Base-by-base conservation (phyloP, 2,113 vertebrate species). In the Bufo bufo region DNA sequence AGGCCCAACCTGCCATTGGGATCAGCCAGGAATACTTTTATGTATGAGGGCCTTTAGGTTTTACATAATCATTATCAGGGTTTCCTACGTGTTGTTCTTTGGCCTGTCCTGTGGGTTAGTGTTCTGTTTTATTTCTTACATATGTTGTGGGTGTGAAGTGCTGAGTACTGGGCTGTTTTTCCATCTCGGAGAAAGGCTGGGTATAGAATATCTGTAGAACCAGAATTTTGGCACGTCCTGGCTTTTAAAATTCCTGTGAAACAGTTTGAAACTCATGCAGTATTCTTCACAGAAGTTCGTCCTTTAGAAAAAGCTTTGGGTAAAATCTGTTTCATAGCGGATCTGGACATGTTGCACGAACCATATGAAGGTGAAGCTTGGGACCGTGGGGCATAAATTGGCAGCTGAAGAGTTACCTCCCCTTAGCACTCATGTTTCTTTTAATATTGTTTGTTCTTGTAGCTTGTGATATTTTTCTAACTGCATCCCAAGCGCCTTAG, bases 391-490 rank as follows among this genome's bases (percentile, higher is more conserved):
- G 4, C 43, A 75, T 19, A n/a, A 4, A 52, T 77, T 19, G 75
- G 47, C 10, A 13, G 4, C 19, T 56, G 20, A 23, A 79, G 50
- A 79, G 77, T 79, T 79, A 56, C 56, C 23, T 20, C 4, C 77
- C 23, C n/a, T 56, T n/a, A 56, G 19, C n/a, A 20, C 2, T 54
- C 50, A 13, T 23, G 84, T 47, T 87, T 75, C 43, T 58, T 77
- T 77, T 63, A 84, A 77, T 88, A 83, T 83, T 47, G 82, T 77
- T 88, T 83, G 50, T 75, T 56, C 56, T 77, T 47, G 0, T 72
- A 72, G 14, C 7, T 58, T 56, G 20, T 87, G 77, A 87, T 58
- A 69, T 43, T 69, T 12, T 58, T 59, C 33, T 58, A 58, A 71
- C 63, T 87, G 43, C 66, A 87, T 82, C 56, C 54, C 71, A 66